phyloP scores from a whole-genome alignment of 1,140 invertebrate species.

The Meloidogyne floridensis region DNA sequence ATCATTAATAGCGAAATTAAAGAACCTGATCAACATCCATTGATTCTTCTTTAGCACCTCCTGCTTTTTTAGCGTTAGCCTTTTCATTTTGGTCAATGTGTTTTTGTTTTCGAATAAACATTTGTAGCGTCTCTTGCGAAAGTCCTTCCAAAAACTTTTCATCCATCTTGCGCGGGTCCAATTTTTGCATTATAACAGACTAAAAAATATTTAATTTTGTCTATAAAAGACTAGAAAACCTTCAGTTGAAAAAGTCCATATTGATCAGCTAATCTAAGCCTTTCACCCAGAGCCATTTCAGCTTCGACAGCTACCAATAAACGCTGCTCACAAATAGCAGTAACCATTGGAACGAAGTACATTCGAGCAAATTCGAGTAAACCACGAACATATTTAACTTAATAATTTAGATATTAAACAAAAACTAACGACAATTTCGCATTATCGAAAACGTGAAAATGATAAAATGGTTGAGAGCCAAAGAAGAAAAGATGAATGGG shows the following conservation, averaged over 20 bases:
- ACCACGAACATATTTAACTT: slow-evolving; percentile 19
- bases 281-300: slow-evolving; percentile 19
- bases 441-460: too few relatives aligned
- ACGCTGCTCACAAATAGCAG: slow-evolving; percentile 21
- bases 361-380: slow-evolving; percentile 29
- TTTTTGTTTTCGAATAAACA: slow-evolving; percentile 25
- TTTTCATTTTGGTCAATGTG: slow-evolving; percentile 9
- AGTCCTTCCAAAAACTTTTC: slow-evolving; percentile 19
- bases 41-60: not conserved
- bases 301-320: slow-evolving; percentile 3
- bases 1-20: not conserved
- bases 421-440: too few relatives aligned
- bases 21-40: slow-evolving; percentile 26
- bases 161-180: slow-evolving; percentile 5
- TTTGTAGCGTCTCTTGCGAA: slow-evolving; percentile 15
- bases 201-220: not conserved
- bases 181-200: slow-evolving; percentile 28
- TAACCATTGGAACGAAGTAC: slow-evolving; percentile 25
- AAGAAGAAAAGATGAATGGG: too few relatives aligned
- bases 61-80: not conserved
- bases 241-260: slow-evolving; percentile 26
- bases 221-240: not conserved
- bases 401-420: not conserved
- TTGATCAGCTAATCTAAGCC: slow-evolving; percentile 28
- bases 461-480: too few relatives aligned